Base-by-base conservation (phyloP, 1,140 invertebrate genomes). In the Anastatus disparis region DNA sequence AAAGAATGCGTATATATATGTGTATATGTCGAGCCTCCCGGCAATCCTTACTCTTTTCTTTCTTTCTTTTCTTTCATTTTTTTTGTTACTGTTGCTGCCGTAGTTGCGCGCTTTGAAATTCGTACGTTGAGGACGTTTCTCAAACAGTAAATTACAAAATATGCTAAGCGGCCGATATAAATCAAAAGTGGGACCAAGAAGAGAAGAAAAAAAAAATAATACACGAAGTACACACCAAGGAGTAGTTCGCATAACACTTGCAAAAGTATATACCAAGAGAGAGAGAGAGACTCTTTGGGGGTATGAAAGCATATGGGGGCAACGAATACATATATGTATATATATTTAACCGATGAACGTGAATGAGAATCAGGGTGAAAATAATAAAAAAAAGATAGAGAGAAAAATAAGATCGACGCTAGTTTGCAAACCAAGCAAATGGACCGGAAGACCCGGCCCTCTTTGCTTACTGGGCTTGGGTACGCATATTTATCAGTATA, bases 101-200 rank as follows among this genome's bases (percentile, higher is more conserved):
- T 26, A 13, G 31, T 46, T 22, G 17, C 40, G 46, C 13, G 65
- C 55, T 52, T 61, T 69, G 24, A 61, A 69, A 62, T 70, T 44
- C 67, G 78, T 80, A 80, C 81, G 81, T 82, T 82, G 75, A 82
- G 70, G 78, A 79, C 82, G 82, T 80, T n/a, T 81, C 81, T 71
- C 69, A 71, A 85, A 79, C 78, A 79, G 78, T 79, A 79, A 79
- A 79, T 79, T 78, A 79, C 75, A 76, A 77, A 78, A 71, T 83
- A 83, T 83, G 81, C 81, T 83, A 83, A 83, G 79, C 80, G 78
- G 75, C 72, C 75, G 81, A 83, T 83, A 83, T 83, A 83, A 83
- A 83, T 83, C 81, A 86, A 85, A 84, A 84, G 75, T 80, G 74
- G 76, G 78, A 71, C 73, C 78, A 55, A 29, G n/a, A n/a, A n/a